phyloP scores from a whole-genome alignment of 2,888 invertebrate genomes.

The Cenopis cana region DNA sequence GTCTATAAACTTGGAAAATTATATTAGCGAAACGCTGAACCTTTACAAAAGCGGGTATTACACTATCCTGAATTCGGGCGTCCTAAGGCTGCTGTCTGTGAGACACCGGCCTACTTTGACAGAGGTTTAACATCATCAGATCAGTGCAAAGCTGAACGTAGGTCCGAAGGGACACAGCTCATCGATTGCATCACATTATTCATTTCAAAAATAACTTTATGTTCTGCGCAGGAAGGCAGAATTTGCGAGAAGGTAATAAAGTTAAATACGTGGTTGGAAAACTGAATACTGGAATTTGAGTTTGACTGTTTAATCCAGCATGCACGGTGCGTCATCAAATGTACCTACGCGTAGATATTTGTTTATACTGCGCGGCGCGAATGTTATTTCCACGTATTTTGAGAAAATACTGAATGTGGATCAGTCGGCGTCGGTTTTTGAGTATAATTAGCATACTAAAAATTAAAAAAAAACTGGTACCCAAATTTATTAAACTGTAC shows the following conservation, averaged over 20 bases:
- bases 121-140: slow-evolving; percentile 70
- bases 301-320: slow-evolving; percentile 67
- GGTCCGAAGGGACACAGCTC: slow-evolving; percentile 61
- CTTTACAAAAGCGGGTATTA: too few species aligned
- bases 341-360: background rate
- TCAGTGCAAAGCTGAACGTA: slow-evolving; percentile 71
- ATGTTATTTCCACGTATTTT: slow-evolving; percentile 40
- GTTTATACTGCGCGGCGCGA: slow-evolving; percentile 46
- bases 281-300: slow-evolving; percentile 58
- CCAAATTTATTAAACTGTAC: too few species aligned
- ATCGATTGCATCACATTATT: background rate
- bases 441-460: too few species aligned
- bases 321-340: slow-evolving; percentile 57
- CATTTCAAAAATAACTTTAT: background rate
- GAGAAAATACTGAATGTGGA: slow-evolving; percentile 11
- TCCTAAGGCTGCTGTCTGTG: background rate
- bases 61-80: too few species aligned
- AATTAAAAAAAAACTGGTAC: too few species aligned
- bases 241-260: background rate
- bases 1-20: background rate
- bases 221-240: background rate
- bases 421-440: too few species aligned
- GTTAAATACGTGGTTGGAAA: slow-evolving; percentile 17
- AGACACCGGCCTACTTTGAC: slow-evolving; percentile 47
- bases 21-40: background rate